Evolutionary conservation across 2,797 vertebrate species (phyloP).

Genomic region (Tenualosa ilisha): DNA sequence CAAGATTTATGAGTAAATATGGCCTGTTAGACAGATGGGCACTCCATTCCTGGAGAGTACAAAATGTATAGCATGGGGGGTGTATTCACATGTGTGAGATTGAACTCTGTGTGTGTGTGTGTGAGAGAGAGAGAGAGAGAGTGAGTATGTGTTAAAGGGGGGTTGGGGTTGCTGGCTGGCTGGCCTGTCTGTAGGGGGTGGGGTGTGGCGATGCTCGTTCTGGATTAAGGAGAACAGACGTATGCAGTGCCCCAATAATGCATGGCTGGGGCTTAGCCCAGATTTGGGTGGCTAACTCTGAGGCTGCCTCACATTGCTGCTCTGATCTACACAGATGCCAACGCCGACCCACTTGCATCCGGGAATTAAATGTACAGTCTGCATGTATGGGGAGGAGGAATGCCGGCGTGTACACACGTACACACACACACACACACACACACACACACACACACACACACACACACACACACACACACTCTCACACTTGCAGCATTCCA

Average conservation of each 20-base stretch:
- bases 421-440: not conserved
- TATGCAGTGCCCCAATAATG: conserved; percentile 23
- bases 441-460: not conserved
- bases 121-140: not conserved
- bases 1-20: not conserved
- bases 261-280: conserved; percentile 42
- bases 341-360: conserved; percentile 38
- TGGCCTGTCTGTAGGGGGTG: not conserved
- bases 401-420: not conserved
- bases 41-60: not conserved
- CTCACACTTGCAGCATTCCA: not conserved
- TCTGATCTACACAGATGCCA: conserved; percentile 35
- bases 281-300: conserved; percentile 40
- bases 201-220: not conserved
- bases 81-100: not conserved
- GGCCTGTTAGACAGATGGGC: not conserved
- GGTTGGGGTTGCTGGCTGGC: not conserved
- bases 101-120: not conserved
- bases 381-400: not conserved
- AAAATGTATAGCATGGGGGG: not conserved
- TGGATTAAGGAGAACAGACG: not conserved
- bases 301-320: conserved; percentile 26
- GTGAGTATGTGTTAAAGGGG: not conserved
- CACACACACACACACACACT: not conserved
- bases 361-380: conserved; percentile 26